Evolutionary conservation across 2,888 invertebrate genomes (phyloP), one percentile per base, ranked within the genome.

Genomic region (Macaria liturata): DNA sequence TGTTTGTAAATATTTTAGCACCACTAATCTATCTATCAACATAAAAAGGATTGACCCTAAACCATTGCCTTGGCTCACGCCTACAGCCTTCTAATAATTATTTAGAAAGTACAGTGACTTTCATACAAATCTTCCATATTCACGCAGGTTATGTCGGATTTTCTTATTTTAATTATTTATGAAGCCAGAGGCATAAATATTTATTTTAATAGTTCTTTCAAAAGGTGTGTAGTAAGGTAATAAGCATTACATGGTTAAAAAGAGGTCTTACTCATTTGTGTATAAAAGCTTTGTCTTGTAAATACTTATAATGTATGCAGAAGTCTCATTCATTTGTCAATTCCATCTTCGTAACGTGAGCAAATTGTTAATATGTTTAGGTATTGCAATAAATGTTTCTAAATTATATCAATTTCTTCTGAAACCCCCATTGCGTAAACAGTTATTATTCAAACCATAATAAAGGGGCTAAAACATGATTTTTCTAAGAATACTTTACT

Each of bases 1-100:
- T 53, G 52, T 45, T 42, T 62, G 46, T 62, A 64, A 59, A 71
- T 80, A 80, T 82, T 77, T 83, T 88, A 90, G 90, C 90, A 91
- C 91, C 91, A 81, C 88, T 86, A 86, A 70, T 71, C 78, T 81
- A 77, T 51, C 60, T 62, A 67, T 61, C 50, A 61, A 62, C 52
- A 64, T 55, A 51, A 51, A 32, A 44, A 65, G 7, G 34, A 37
- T 62, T 60, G 59, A 64, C 58, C 51, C 59, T 54, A 34, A 40
- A 45, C 39, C 49, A 53, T 49, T 57, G 51, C 52, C 44, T 44
- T 47, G 34, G 34, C 34, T 37, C 7, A 37, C 7, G 34, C 4
- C 20, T 20, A 20, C 20, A 20, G 20, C 20, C 20, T 20, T 20
- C 20, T 20, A 20, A 20, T 20, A 1, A 20, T 20, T 20, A 20